Percentiles rank a stretch among this genome's conserved stretches.
phyloP scores from a whole-genome alignment of 2,888 invertebrate genomes.

The Conops quadrifasciatus region DNA sequence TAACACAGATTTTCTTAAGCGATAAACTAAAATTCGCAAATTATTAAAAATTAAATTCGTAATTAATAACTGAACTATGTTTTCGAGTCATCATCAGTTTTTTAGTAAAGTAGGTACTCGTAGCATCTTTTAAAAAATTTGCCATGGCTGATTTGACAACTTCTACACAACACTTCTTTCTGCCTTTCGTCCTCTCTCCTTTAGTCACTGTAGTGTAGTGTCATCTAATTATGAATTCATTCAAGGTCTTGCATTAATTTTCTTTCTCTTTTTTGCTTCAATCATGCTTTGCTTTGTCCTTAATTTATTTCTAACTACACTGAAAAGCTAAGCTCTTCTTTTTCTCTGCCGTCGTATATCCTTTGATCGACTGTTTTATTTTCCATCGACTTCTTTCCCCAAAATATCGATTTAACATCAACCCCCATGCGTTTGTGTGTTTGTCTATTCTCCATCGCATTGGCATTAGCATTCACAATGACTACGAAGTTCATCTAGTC shows the following conservation, averaged over 20 bases:
- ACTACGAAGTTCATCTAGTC: constrained; percentile 4
- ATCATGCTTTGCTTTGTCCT: background rate
- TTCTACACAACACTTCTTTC: background rate
- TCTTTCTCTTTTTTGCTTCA: background rate
- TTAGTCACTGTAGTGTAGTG: constrained; percentile 3
- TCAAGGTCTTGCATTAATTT: background rate
- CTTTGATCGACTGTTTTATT: background rate
- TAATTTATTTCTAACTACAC: background rate
- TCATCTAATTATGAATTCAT: background rate
- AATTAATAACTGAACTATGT: no score
- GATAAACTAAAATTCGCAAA: no score
- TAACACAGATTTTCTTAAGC: no score
- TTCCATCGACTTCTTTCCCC: background rate
- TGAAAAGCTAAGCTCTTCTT: background rate
- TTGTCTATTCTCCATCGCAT: background rate
- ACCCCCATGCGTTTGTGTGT: constrained; percentile 8
- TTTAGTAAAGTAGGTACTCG: no score
- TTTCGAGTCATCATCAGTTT: no score
- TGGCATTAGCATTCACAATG: background rate
- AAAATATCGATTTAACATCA: background rate
- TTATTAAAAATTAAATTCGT: no score
- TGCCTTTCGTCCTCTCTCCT: background rate
- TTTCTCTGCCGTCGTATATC: background rate
- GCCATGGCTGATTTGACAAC: no score
- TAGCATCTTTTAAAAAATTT: no score